phyloP scores from a whole-genome alignment of 2,113 vertebrate species.

The Gopherus flavomarginatus region DNA sequence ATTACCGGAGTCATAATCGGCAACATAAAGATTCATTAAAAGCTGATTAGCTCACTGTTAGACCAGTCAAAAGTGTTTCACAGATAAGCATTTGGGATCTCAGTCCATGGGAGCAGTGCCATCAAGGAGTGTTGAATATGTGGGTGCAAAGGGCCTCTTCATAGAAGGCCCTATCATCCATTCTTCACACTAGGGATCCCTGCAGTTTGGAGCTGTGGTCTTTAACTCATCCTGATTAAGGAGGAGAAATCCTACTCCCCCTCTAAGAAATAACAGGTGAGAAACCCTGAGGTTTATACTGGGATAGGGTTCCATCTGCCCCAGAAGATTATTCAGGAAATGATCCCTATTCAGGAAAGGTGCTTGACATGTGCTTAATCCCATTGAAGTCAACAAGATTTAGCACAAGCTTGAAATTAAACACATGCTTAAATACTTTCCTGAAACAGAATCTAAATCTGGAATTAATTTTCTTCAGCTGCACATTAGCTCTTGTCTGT shows the following conservation, averaged over 20 bases:
- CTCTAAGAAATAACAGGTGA: not conserved
- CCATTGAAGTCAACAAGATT: slow-evolving; percentile 29
- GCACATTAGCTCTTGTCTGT: not conserved
- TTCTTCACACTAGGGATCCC: not conserved
- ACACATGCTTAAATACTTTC: slow-evolving; percentile 47
- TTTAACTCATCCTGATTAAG: not conserved
- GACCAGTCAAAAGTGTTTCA: not conserved
- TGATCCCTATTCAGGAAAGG: not conserved
- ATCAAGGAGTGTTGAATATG: not conserved
- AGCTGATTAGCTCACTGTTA: not conserved
- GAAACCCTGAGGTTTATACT: not conserved
- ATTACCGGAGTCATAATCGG: not conserved
- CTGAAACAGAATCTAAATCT: slow-evolving; percentile 43
- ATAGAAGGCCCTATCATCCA: not conserved
- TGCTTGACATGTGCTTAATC: slow-evolving; percentile 45
- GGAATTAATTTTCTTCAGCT: slow-evolving; percentile 56
- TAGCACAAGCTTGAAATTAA: slow-evolving; percentile 57
- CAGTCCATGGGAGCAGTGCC: no score
- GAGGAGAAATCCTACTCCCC: not conserved
- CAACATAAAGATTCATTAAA: not conserved
- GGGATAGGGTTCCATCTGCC: not conserved
- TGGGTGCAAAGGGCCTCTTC: not conserved
- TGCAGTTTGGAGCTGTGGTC: not conserved
- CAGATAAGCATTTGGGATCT: not conserved
- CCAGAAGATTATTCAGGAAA: slow-evolving; percentile 8